phyloP scores from a whole-genome alignment of 92 coral and sea anemone genomes.

The Phymanthus crucifer region DNA sequence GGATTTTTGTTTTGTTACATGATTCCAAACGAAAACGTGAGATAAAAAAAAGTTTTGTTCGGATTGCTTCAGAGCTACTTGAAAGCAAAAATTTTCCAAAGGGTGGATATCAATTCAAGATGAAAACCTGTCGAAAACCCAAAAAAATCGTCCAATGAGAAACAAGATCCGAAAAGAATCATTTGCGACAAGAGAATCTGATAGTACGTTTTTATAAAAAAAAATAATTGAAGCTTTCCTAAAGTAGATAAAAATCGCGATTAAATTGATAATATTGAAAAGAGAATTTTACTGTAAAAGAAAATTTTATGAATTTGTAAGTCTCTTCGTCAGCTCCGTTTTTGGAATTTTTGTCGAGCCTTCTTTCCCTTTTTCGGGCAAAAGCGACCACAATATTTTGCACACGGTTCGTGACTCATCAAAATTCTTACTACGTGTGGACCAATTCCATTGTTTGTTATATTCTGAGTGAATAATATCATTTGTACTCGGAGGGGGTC shows the following conservation, averaged over 20 bases:
- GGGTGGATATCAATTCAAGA: too few species aligned
- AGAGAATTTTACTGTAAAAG: background rate
- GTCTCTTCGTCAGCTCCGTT: background rate
- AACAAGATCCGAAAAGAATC: too few species aligned
- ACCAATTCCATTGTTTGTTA: background rate
- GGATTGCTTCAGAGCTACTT: too few species aligned
- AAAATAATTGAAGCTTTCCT: background rate
- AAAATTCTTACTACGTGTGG: background rate
- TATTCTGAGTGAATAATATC: background rate
- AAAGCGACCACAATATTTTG: background rate
- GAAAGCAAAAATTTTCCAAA: too few species aligned
- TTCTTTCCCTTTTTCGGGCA: slow-evolving; percentile 22
- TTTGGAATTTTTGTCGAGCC: background rate
- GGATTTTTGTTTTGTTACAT: too few species aligned
- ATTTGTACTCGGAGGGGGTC: slow-evolving; percentile 19
- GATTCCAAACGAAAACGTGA: too few species aligned
- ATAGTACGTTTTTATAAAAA: background rate
- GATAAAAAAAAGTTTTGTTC: too few species aligned
- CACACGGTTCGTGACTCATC: background rate
- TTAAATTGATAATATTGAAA: too few species aligned
- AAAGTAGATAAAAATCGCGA: background rate
- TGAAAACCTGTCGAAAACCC: too few species aligned
- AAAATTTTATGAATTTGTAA: background rate
- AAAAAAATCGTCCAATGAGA: too few species aligned
- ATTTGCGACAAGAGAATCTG: too few species aligned